Percentiles rank a stretch among this genome's conserved stretches.
Evolutionary conservation across 1,140 invertebrate genomes (phyloP).

Genomic region (Calliphora vicina): DNA sequence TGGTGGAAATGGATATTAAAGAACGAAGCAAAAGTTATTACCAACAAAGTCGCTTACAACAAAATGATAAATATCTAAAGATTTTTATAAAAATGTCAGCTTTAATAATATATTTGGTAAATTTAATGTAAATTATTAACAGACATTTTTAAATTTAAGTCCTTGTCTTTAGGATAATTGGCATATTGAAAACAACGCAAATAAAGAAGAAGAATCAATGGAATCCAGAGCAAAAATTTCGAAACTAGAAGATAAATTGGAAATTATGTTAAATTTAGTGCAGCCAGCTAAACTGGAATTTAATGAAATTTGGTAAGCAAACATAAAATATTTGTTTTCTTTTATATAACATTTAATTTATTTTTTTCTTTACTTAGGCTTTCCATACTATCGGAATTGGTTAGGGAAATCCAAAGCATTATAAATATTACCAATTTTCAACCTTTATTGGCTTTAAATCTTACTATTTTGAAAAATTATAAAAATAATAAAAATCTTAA

Average conservation of each 20-base stretch:
- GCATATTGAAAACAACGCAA: slow-evolving; percentile 25
- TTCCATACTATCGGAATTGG: slow-evolving; percentile 49
- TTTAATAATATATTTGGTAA: slow-evolving; percentile 51
- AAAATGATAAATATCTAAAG: slow-evolving; percentile 43
- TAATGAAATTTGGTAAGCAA: slow-evolving; percentile 50
- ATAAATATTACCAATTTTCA: slow-evolving; percentile 49
- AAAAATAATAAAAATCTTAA: slow-evolving; percentile 46
- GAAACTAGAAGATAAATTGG: slow-evolving; percentile 43
- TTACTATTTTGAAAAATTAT: slow-evolving; percentile 46
- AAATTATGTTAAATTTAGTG: slow-evolving; percentile 46
- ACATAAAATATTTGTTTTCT: background rate
- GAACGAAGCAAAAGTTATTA: slow-evolving; percentile 42
- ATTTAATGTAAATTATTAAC: background rate
- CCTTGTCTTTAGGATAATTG: slow-evolving; percentile 12
- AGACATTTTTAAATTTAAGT: background rate
- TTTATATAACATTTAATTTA: background rate
- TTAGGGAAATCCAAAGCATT: slow-evolving; percentile 44
- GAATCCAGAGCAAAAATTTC: slow-evolving; percentile 45
- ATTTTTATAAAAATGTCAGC: slow-evolving; percentile 52
- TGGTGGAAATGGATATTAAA: slow-evolving; percentile 51
- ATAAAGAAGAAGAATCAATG: background rate
- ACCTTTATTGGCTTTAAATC: slow-evolving; percentile 39
- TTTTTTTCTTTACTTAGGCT: slow-evolving; percentile 40
- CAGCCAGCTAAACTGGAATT: slow-evolving; percentile 44
- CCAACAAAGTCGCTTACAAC: slow-evolving; percentile 29